Percentiles rank a stretch among this genome's conserved stretches.
Evolutionary conservation across 2,113 vertebrate genomes (phyloP).

Genomic region (Cygnus buccinator): DNA sequence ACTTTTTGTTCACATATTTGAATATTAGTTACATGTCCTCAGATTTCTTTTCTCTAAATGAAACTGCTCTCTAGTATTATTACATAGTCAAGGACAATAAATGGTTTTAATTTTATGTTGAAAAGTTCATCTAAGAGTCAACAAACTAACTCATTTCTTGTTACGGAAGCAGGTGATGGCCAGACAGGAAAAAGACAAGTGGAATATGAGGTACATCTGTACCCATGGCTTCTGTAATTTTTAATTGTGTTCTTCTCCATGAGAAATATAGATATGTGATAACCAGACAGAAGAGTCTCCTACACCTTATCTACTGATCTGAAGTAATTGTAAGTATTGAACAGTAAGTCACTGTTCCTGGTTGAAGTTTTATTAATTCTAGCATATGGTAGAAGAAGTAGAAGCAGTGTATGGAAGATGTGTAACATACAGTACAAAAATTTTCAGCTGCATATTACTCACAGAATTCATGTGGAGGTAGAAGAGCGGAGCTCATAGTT

Average conservation of each 20-base stretch:
- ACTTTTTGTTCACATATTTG: not conserved
- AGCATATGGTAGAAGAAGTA: not conserved
- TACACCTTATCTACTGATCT: not conserved
- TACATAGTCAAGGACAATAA: not conserved
- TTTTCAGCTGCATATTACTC: not conserved
- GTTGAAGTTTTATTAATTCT: not conserved
- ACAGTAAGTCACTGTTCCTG: not conserved
- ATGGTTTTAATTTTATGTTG: not conserved
- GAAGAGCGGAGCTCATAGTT: not conserved
- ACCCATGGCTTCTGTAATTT: not conserved
- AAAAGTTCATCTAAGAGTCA: not conserved
- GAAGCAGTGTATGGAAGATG: not conserved
- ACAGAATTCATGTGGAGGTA: not conserved
- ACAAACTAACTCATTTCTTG: not conserved
- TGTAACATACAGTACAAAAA: not conserved
- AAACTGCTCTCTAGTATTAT: not conserved
- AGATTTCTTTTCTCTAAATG: not conserved
- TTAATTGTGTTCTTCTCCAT: not conserved
- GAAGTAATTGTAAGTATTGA: not conserved
- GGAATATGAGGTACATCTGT: not conserved
- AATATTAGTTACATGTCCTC: not conserved
- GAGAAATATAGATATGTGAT: accelerated
- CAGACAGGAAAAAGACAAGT: not conserved
- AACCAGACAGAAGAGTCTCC: not conserved
- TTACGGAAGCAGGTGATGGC: not conserved